These are phyloP conservation scores for Plagodis dolabraria DNA, from an alignment of 2,888 invertebrate species.

Conservation along the genomic window DNA sequence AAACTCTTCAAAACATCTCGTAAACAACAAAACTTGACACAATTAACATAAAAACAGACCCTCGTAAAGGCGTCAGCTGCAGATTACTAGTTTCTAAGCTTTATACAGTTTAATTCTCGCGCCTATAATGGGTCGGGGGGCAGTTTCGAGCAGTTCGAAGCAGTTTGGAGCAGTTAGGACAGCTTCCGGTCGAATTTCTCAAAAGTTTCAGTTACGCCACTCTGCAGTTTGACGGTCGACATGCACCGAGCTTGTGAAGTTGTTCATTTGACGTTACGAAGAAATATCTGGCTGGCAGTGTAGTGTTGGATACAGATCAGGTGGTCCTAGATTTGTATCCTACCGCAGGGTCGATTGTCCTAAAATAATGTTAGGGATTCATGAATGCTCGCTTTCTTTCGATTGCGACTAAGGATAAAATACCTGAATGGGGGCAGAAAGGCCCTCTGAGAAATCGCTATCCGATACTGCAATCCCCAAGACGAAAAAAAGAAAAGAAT, in stretches of 20 bases:
- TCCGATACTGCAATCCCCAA: too few species aligned
- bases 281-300: too few species aligned
- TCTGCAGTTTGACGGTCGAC: slow-evolving; percentile 24
- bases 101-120: slow-evolving; percentile 32
- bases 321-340: too few species aligned
- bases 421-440: too few species aligned
- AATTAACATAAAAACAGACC: slow-evolving; percentile 27
- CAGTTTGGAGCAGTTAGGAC: slow-evolving; percentile 17
- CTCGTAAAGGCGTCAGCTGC: slow-evolving; percentile 31
- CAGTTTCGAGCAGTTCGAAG: slow-evolving; percentile 19
- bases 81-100: slow-evolving; percentile 27
- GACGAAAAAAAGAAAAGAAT: too few species aligned
- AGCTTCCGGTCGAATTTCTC: slow-evolving; percentile 21
- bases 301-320: too few species aligned
- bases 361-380: too few species aligned
- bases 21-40: slow-evolving; percentile 30
- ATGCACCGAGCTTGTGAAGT: slow-evolving; percentile 20
- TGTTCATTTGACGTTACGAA: slow-evolving; percentile 9
- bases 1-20: slow-evolving; percentile 22
- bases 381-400: too few species aligned
- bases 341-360: too few species aligned
- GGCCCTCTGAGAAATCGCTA: too few species aligned
- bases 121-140: slow-evolving; percentile 19
- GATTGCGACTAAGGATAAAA: too few species aligned
- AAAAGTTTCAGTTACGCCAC: slow-evolving; percentile 34